These are phyloP conservation scores for Sympetrum striolatum DNA, from an alignment of 2,888 invertebrate genomes.

Conservation along the genomic window DNA sequence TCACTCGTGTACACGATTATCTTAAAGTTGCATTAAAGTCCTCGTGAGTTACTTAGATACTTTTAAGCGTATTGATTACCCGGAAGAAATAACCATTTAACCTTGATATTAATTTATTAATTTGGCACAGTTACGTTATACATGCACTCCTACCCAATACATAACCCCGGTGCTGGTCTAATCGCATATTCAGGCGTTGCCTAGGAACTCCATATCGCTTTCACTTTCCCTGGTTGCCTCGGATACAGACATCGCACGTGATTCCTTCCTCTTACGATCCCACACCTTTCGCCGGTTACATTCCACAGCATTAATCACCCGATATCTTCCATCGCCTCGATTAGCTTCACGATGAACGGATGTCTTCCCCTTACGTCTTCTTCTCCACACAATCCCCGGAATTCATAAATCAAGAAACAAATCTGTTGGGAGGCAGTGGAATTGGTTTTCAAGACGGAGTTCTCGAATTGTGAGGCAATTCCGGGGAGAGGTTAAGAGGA, in stretches of 20 bases:
- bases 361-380: neutral
- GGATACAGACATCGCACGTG: neutral
- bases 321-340: neutral
- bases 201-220: neutral
- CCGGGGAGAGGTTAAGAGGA: neutral
- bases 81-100: too few species aligned
- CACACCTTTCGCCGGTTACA: neutral
- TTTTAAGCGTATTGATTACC: too few species aligned
- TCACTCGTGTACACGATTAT: too few species aligned
- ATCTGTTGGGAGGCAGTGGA: neutral
- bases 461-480: neutral
- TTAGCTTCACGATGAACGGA: neutral
- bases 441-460: neutral
- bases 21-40: too few species aligned
- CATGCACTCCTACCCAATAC: too few species aligned
- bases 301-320: neutral
- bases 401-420: neutral
- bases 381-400: neutral
- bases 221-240: neutral
- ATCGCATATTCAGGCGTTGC: too few species aligned
- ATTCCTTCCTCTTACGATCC: neutral
- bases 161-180: too few species aligned
- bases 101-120: too few species aligned
- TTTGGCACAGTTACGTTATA: too few species aligned
- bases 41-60: too few species aligned